Evolutionary conservation across 1,140 invertebrate genomes (phyloP), one percentile per base, ranked within the genome.

Genomic region (Lineus longissimus): DNA sequence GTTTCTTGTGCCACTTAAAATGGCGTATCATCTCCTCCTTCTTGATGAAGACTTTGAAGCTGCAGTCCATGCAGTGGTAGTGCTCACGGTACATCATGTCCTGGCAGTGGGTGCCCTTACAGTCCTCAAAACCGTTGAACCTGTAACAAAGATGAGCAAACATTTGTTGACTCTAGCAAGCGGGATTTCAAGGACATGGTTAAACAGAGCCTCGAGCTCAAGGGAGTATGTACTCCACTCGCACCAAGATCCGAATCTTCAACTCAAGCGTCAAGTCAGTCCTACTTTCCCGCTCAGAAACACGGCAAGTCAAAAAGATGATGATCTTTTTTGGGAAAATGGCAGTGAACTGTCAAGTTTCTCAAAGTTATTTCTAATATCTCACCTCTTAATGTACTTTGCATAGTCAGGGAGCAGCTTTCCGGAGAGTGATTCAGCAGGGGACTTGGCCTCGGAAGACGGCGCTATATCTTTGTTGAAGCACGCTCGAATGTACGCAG

Each of bases 1-100:
- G 86, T 82, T 98, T 98, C 84, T 97, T 97, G 83, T 98, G 96
- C 96, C 96, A 98, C 83, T 98, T 96, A 79, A 94, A 95, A 81
- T 98, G 96, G 47, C 96, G 87, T 57, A 98, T 96, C 91, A 98
- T 98, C 77, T 98, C 96, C 81, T 98, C 95, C 79, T 97, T 97
- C 80, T 97, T 97, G 68, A 95, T 90, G 77, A 98, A 95, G 0
- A 97, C 93, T 78, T 83, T 86, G 7, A 85, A 86, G 74, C 86
- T 87, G 82, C 95, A 97, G 80, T 96, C 93, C 71, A 95, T 85
- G 82, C 95, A 97, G 79, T 98, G 95, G 83, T 96, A 98, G 79
- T 98, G 95, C 80, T 98, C 95, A 69, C 93, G 84, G 78, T 92
- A 92, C 60, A 90, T 90, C 60, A 92, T 84, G 64, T 92, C 91